Evolutionary conservation across 2,888 invertebrate genomes (phyloP), one percentile per base, ranked within the genome.

Genomic region (Enchytraeus crypticus): DNA sequence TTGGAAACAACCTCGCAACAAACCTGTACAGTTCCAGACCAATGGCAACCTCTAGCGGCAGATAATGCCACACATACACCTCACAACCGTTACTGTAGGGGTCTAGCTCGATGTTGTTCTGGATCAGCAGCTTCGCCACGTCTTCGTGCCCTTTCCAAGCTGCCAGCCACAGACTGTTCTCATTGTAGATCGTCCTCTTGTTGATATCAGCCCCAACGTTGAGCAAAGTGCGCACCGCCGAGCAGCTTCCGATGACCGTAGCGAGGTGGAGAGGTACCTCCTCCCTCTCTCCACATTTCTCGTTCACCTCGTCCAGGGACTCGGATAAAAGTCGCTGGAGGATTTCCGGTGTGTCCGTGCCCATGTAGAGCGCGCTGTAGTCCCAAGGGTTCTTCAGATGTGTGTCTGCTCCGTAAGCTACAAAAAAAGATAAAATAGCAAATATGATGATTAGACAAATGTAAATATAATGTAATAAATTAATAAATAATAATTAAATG

Each of bases 191-290:
- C n/a, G 64, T 65, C 33, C 34, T 8, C 23, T 34, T 45, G 59
- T 66, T 63, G 29, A 66, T 46, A 30, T 65, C 56, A 2, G 64
- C 46, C 2, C 64, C 64, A 29, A 32, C 30, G 1, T 60, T 53
- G 5, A 62, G 51, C 29, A 64, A 57, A 8, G 53, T n/a, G n/a
- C 33, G 11, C 18, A 58, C 49, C 43, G 57, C 29, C 21, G 56
- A 46, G 34, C n/a, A 21, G 34, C 32, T 32, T 3, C 66, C 66
- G 18, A 65, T 57, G 4, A 65, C 62, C 8, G 60, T 33, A 5
- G 66, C 62, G 5, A 66, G 60, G 56, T 66, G 66, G 26, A 65
- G 49, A 5, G 66, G 59, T 18, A 62, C 58, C 55, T 66, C 66
- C 29, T 57, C 55, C 29, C 66, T 30, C 47, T 64, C 66, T 33